A percentile compares a stretch with the other conserved stretches of the same genome.
phyloP scores from a whole-genome alignment of 2,888 invertebrate genomes.

The Dorcus parallelipipedus region DNA sequence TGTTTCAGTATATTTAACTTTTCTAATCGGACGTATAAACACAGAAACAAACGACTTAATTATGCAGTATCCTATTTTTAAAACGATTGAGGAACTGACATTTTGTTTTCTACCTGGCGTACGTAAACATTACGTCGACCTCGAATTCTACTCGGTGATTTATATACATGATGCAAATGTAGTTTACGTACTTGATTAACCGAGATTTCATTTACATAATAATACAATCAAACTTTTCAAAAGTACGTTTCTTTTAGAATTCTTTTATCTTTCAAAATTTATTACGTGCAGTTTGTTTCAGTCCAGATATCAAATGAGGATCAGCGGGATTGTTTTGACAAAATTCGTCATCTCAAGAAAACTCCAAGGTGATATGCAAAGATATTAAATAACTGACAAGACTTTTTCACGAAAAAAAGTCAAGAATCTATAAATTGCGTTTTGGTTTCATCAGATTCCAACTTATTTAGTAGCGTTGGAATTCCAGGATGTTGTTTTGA shows the following conservation, averaged over 20 bases:
- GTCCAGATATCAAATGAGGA: not conserved
- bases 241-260: constrained; percentile 3
- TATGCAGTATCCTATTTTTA: constrained; percentile 12
- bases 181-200: constrained; percentile 18
- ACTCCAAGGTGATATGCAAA: too few species aligned
- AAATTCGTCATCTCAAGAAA: too few species aligned
- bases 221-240: constrained; percentile 10
- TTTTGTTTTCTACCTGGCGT: constrained; percentile 16
- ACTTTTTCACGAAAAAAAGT: too few species aligned
- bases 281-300: not conserved
- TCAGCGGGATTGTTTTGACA: not conserved
- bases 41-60: constrained; percentile 19
- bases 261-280: too few species aligned
- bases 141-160: constrained; percentile 23
- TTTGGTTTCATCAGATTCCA: too few species aligned
- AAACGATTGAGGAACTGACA: constrained; percentile 12
- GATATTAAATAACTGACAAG: too few species aligned
- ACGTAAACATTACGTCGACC: constrained; percentile 24
- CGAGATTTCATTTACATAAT: constrained; percentile 15
- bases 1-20: constrained; percentile 2
- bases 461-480: too few species aligned
- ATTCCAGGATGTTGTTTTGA: too few species aligned
- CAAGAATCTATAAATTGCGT: too few species aligned
- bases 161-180: constrained; percentile 22
- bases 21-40: constrained; percentile 2